Base-by-base conservation (phyloP, 2,797 vertebrate species). In the Sus cebifrons region DNA sequence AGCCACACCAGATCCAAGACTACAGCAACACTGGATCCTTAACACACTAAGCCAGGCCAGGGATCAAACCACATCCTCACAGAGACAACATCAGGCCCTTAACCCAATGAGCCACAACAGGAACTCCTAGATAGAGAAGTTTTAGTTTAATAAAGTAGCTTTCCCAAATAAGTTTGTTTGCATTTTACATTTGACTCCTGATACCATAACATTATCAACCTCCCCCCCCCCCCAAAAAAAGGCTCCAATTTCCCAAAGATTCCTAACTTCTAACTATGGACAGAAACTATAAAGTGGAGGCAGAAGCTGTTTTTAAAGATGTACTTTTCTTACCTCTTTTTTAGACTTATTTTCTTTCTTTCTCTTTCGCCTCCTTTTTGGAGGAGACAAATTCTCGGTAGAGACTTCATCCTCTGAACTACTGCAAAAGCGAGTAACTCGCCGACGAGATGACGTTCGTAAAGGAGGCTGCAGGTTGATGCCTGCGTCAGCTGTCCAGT, bases 401-500 rank as follows among this genome's bases (percentile, higher is more conserved):
- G 99, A 99, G 29, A 99, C 98, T 73, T 99, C 99, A 18, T 99
- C 99, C 79, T 99, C 99, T 0, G 99, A 99, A 98, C 99, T 99
- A 98, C 99, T 99, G 94, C 99, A 98, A 75, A 98, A 98, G 23
- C 98, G 98, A 6, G 98, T 81, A 25, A 97, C 94, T 25, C 99
- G 99, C 86, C 99, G 99, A 7, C 99, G 99, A 29, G 99, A 99
- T 0, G 99, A 99, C 27, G 98, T 97, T 2, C 99, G 99, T 64
- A 99, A 97, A 0, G 99, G 99, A 1, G 99, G 99, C 54, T 99
- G 99, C 44, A 99, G 97, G 95, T 99, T 99, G 98, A 99, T 99
- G 0, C 99, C 99, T 4, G 99, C 99, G 0, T 99, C 99, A 3
- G 99, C 99, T 0, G 99, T 99, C 99, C 99, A 99, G 97, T 99